Percentiles rank a stretch among this genome's conserved stretches.
phyloP scores from a whole-genome alignment of 2,888 invertebrate species.

The Lochmaea capreae region DNA sequence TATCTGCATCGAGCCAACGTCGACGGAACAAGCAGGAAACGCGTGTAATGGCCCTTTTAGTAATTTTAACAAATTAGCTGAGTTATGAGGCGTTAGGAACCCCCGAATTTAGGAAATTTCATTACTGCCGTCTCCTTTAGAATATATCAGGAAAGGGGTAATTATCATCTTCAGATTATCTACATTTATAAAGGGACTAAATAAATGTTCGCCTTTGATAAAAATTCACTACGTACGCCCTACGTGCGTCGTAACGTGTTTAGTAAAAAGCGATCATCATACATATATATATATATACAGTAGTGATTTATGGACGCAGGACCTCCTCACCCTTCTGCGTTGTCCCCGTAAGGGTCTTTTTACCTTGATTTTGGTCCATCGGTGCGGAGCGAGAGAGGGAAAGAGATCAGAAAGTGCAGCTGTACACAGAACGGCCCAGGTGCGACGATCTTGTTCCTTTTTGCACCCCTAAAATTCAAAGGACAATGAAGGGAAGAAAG shows the following conservation, averaged over 20 bases:
- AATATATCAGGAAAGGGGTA: neutral
- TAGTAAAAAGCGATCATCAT: conserved; percentile 55
- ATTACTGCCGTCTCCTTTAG: conserved; percentile 12
- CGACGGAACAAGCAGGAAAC: conserved; percentile 46
- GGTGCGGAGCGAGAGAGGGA: conserved; percentile 32
- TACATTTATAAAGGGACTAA: neutral
- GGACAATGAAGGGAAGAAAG: conserved; percentile 29
- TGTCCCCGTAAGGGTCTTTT: conserved; percentile 55
- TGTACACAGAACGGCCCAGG: conserved; percentile 52
- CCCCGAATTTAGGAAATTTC: conserved; percentile 26
- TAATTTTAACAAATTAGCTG: conserved; percentile 50
- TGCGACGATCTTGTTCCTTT: conserved; percentile 29
- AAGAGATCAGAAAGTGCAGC: conserved; percentile 56
- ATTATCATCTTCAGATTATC: neutral
- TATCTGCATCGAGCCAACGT: neutral
- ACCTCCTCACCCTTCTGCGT: conserved; percentile 34
- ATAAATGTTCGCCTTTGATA: neutral
- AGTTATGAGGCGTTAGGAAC: conserved; percentile 37
- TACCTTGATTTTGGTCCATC: conserved; percentile 58
- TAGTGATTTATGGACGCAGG: conserved; percentile 54
- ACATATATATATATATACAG: conserved; percentile 19
- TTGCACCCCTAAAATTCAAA: conserved; percentile 26
- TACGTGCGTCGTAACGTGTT: conserved; percentile 46
- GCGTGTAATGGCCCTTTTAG: conserved; percentile 48
- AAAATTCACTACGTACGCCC: conserved; percentile 4